Percentiles rank a stretch among this genome's conserved stretches.
phyloP scores from a whole-genome alignment of 2,797 vertebrate species.

The Melanogrammus aeglefinus region DNA sequence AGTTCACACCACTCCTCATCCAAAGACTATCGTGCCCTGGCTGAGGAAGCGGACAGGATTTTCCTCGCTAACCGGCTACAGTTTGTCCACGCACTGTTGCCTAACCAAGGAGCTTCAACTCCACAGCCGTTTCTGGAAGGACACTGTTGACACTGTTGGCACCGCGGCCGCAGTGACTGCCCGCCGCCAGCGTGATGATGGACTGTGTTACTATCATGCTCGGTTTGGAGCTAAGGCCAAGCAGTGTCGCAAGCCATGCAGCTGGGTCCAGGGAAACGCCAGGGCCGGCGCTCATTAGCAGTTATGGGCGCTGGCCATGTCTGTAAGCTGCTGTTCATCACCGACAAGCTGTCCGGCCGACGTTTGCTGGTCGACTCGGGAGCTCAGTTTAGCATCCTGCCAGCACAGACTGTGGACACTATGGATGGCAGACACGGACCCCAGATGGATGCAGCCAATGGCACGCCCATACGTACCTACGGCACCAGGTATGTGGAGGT shows the following conservation, averaged over 20 bases:
- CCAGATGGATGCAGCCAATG: no score
- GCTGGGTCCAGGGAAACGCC: background rate
- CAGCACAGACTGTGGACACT: background rate
- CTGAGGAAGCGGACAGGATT: no score
- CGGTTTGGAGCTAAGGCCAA: background rate
- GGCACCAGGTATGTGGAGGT: background rate
- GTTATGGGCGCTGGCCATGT: no score
- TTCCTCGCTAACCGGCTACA: no score
- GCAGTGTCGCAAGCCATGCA: background rate
- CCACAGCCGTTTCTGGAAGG: no score
- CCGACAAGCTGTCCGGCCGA: background rate
- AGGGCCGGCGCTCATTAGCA: slow-evolving; percentile 2
- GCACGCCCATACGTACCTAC: background rate
- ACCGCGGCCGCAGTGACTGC: background rate
- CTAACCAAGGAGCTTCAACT: no score
- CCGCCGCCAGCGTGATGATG: background rate
- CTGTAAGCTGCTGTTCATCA: background rate
- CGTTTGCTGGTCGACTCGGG: slow-evolving; percentile 1
- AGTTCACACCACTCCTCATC: no score
- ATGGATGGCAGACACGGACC: no score
- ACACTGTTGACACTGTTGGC: no score
- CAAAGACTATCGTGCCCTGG: no score
- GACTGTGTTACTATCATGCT: background rate
- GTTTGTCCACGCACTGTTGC: no score
- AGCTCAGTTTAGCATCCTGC: background rate